Conservation (phyloP, 1,140 invertebrate genomes). For the Manduca sexta region DNA sequence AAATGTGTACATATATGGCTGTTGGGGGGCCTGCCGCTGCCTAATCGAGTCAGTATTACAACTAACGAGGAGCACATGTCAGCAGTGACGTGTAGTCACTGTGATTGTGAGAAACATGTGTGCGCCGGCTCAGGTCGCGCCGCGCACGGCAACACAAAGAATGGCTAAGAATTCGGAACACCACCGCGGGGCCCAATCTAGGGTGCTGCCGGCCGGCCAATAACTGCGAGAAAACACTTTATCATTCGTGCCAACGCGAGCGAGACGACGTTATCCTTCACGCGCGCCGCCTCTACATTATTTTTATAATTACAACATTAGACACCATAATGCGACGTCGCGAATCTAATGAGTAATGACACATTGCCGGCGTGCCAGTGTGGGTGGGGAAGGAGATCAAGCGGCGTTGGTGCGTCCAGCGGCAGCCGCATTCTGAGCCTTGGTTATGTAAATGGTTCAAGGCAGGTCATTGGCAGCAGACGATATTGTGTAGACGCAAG, state of each 20-base stretch:
- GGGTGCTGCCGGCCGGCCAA: background rate
- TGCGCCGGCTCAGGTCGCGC: no score
- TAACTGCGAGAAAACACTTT: background rate
- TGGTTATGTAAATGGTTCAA: conserved; percentile 67
- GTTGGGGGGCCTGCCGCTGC: no score
- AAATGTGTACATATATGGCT: no score
- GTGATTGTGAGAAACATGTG: no score
- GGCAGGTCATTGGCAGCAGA: conserved; percentile 60
- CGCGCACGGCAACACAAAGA: background rate
- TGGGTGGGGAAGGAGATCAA: background rate
- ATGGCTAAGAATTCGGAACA: background rate
- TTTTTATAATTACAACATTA: no score
- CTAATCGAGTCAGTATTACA: no score
- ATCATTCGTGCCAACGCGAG: background rate
- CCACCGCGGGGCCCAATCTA: background rate
- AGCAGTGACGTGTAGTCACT: no score
- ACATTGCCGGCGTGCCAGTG: background rate
- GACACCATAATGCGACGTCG: no score
- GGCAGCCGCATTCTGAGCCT: conserved; percentile 7
- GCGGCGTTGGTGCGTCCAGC: conserved; percentile 4
- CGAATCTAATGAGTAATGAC: no score
- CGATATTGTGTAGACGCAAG: conserved; percentile 48
- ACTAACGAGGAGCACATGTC: no score
- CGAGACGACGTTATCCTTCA: background rate
- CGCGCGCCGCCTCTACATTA: background rate